Base-by-base conservation (phyloP, 2,888 invertebrate species). In the Drosophila leonis region DNA sequence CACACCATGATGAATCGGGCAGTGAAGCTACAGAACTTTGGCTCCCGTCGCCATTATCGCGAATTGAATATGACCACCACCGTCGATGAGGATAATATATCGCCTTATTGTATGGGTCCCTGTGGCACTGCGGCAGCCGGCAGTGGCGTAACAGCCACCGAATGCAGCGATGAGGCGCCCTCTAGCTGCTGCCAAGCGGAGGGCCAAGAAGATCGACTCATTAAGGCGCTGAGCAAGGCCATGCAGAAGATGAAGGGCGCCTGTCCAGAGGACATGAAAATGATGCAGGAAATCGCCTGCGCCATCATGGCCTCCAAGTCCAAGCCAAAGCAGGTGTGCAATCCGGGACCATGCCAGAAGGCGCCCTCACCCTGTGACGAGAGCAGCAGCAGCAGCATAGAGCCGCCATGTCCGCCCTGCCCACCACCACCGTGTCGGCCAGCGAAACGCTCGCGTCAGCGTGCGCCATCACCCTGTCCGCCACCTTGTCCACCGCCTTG, bases 81-180 rank as follows among this genome's bases (percentile, higher is more conserved):
- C 8, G 80, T 92, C 27, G 92, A 92, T 41, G 93, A 93, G 49
- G 92, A 92, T 37, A 83, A 88, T 3, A 78, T 90, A 51, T 77
- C 89, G 42, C 82, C 90, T 0, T 87, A 82, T 33, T 78, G 69
- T 41, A 29, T 75, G 56, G 51, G 66, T 49, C 18, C 72, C 54
- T 66, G 71, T 51, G 74, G 66, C 20, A 12, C 31, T 33, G 37
- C 56, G 6, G 41, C 48, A 8, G 51, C 9, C 37, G 51, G 15
- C 39, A 73, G 69, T 4, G 65, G 59, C 5, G 66, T 55, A 1
- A 71, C 62, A 2, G 57, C 49, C 46, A 72, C 79, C 2, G 88
- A 88, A 0, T 78, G 87, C 49, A 72, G 70, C 51, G 80, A 83
- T 4, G 85, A 84, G 13, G 29, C 27, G 0, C 61, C 41, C 49